Percentiles rank a stretch among this genome's conserved stretches.
Conservation (phyloP, 2,888 invertebrate species). For the Torymus texanus region DNA sequence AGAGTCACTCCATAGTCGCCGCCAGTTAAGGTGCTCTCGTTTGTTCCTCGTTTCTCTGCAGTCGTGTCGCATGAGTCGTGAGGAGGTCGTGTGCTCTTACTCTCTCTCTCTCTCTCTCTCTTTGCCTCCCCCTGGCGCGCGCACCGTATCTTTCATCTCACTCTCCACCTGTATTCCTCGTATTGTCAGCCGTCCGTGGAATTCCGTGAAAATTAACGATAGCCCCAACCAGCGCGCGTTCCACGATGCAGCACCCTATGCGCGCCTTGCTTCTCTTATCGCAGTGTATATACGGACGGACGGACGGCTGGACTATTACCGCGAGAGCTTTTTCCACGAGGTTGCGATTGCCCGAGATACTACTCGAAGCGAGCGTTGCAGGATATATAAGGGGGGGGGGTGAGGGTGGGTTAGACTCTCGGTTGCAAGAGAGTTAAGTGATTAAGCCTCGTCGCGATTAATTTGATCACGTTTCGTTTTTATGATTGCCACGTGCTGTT, state of each 20-base stretch:
- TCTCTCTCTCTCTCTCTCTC: constrained; percentile 68
- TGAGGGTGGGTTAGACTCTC: no score
- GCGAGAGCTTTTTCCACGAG: constrained; percentile 22
- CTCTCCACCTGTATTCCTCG: constrained; percentile 73
- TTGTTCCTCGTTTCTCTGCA: constrained; percentile 71
- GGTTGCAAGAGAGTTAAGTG: neutral
- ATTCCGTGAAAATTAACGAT: constrained; percentile 71
- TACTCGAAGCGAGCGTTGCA: no score
- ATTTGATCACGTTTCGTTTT: constrained; percentile 14
- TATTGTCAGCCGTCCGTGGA: constrained; percentile 69
- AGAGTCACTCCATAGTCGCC: constrained; percentile 48
- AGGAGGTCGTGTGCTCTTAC: constrained; percentile 63
- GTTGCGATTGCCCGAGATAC: no score
- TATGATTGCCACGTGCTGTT: neutral
- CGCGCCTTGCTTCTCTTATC: no score
- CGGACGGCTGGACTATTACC: neutral
- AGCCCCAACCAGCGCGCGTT: constrained; percentile 55
- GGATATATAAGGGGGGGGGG: no score
- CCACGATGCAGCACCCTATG: no score
- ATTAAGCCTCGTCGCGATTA: constrained; percentile 16
- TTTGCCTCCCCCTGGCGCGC: constrained; percentile 40
- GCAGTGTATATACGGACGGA: neutral
- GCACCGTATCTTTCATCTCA: no score
- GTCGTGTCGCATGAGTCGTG: constrained; percentile 63
- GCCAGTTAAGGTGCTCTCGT: constrained; percentile 72